Evolutionary conservation across 2,113 vertebrate genomes (phyloP), one percentile per base, ranked within the genome.

Genomic region (Prionailurus viverrinus): DNA sequence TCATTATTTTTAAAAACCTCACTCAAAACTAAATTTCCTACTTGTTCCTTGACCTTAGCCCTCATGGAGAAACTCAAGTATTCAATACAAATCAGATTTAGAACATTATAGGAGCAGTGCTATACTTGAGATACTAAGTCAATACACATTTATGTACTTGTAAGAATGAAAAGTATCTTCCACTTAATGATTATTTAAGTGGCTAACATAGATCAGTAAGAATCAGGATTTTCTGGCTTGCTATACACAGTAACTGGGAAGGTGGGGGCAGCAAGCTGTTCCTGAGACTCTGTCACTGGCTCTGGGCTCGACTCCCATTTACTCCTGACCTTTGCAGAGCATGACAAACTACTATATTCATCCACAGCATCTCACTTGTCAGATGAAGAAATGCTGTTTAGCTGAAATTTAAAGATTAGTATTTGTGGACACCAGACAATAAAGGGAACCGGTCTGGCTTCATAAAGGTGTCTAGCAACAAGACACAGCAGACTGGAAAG

Each of bases 121-220:
- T 88, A 88, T 19, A 41, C 88, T 39, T 53, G 91, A 93, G 69
- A 48, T 8, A 92, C 14, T 31, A 95, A 65, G 16, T 76, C 73
- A 90, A 9, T 66, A 76, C 1, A 63, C 2, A 76, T 45, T 63
- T 63, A 36, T 14, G 23, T n/a, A 29, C 73, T 36, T 93, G 27
- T n/a, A 93, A 68, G 21, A 74, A 14, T 74, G 36, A 73, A 92
- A 80, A 68, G n/a, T 68, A 94, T 29, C 69, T 94, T 91, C 39
- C 16, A 78, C 33, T 97, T 93, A 48, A 31, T 58, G 31, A 93
- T 85, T 71, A 88, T 6, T 48, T 65, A 78, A 58, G 45, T 79
- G 45, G 66, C 53, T 87, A 82, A 76, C 2, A 36, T 5, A 10
- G 31, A 74, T 25, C 27, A 74, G 27, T 13, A 53, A 21, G 16